Evolutionary conservation across 2,113 vertebrate species (phyloP).

Genomic region (Gavia stellata): DNA sequence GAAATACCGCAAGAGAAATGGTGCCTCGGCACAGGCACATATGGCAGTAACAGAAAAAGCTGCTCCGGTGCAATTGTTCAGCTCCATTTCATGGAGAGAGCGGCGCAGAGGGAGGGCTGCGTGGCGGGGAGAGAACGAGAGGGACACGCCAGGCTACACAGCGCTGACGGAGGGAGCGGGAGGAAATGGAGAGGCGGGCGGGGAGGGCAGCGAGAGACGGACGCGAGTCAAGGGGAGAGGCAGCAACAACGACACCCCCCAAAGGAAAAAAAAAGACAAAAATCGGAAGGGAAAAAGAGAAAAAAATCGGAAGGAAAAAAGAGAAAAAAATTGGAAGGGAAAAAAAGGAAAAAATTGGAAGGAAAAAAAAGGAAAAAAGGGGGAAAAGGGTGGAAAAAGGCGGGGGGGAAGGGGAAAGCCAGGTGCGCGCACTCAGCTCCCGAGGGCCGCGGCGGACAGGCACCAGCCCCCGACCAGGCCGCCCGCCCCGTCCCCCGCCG

Average conservation of each 20-base stretch:
- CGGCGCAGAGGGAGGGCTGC: slow-evolving; percentile 34
- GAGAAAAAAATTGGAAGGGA: background rate
- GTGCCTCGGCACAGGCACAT: background rate
- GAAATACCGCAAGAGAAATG: background rate
- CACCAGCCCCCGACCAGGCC: too few species aligned
- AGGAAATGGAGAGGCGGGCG: background rate
- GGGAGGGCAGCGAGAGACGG: background rate
- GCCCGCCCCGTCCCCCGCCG: background rate
- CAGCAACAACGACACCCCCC: background rate
- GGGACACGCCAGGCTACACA: background rate
- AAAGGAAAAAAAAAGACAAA: background rate
- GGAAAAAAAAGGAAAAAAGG: background rate
- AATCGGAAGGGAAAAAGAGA: too few species aligned
- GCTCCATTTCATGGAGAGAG: slow-evolving; percentile 38
- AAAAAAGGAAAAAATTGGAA: rapidly evolving
- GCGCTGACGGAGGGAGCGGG: background rate
- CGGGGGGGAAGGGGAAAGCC: background rate
- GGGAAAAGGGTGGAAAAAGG: too few species aligned
- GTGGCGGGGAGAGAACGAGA: background rate
- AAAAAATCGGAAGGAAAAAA: too few species aligned
- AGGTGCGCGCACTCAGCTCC: background rate
- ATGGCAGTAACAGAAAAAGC: background rate
- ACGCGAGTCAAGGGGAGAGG: background rate
- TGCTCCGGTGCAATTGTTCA: slow-evolving; percentile 31
- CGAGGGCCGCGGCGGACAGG: too few species aligned